phyloP scores from a whole-genome alignment of 37 sponge, comb jelly and placozoan genomes.

The Amphimedon queenslandica region DNA sequence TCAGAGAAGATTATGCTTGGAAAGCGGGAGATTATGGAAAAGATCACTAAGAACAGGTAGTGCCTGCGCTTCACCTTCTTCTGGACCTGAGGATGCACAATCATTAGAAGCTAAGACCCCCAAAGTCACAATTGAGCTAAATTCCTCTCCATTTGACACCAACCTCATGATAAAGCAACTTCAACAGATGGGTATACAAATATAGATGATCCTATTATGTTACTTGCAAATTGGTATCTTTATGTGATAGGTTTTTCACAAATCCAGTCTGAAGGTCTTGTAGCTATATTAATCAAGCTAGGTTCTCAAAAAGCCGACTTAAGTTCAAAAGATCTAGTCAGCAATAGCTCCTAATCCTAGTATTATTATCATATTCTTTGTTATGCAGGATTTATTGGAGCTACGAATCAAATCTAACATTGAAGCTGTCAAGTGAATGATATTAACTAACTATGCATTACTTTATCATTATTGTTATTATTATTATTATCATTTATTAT shows the following conservation, averaged over 20 bases:
- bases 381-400: constrained; percentile 33
- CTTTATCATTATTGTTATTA: neutral
- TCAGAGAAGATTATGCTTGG: too few relatives aligned
- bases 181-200: constrained; percentile 26
- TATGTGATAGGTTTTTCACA: constrained; percentile 15
- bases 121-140: too few relatives aligned
- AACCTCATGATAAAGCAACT: constrained; percentile 16
- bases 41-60: too few relatives aligned
- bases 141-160: constrained; percentile 37
- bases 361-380: neutral
- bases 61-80: too few relatives aligned
- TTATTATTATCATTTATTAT: neutral
- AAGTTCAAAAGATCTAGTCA: constrained; percentile 21
- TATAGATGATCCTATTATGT: too few relatives aligned
- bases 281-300: constrained; percentile 1
- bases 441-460: neutral
- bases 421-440: constrained; percentile 18
- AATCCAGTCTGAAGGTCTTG: constrained; percentile 29
- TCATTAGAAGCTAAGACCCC: too few relatives aligned
- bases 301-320: neutral
- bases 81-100: too few relatives aligned
- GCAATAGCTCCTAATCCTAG: neutral
- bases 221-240: neutral
- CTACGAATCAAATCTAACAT: constrained; percentile 13
- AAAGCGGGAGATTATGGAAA: too few relatives aligned